These are phyloP conservation scores for Sitta europaea DNA, from an alignment of 2,113 vertebrate genomes.

Conservation along the genomic window DNA sequence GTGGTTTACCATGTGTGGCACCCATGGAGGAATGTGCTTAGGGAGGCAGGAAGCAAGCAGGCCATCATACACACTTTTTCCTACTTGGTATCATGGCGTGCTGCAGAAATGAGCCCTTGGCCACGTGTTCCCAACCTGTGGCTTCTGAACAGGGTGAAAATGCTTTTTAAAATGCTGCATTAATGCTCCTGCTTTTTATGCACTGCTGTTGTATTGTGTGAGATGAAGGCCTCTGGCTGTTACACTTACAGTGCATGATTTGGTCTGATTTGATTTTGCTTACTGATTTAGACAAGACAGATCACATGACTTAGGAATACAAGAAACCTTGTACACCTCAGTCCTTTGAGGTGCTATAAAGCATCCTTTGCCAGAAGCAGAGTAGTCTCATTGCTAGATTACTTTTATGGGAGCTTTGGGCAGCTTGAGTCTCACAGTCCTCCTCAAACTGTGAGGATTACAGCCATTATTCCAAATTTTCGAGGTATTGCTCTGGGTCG, in stretches of 20 bases:
- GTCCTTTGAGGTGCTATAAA: neutral
- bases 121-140: neutral
- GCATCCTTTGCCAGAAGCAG: neutral
- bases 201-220: neutral
- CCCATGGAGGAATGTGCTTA: rapidly evolving
- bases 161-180: neutral
- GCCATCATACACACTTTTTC: rapidly evolving
- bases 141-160: neutral
- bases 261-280: neutral
- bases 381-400: neutral
- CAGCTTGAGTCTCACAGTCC: neutral
- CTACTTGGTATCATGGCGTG: neutral
- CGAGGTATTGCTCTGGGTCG: neutral
- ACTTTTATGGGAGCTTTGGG: neutral
- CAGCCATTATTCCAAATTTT: slow-evolving; percentile 7
- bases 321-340: neutral
- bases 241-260: neutral
- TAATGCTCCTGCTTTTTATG: neutral
- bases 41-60: neutral
- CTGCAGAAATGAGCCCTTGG: neutral
- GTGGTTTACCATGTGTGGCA: rapidly evolving
- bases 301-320: neutral
- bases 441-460: neutral
- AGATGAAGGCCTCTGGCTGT: neutral
- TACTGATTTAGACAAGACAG: neutral